Percentiles rank a stretch among this genome's conserved stretches.
These are phyloP conservation scores for Physocephala rufipes DNA, from an alignment of 2,888 invertebrate species.

Conservation along the genomic window DNA sequence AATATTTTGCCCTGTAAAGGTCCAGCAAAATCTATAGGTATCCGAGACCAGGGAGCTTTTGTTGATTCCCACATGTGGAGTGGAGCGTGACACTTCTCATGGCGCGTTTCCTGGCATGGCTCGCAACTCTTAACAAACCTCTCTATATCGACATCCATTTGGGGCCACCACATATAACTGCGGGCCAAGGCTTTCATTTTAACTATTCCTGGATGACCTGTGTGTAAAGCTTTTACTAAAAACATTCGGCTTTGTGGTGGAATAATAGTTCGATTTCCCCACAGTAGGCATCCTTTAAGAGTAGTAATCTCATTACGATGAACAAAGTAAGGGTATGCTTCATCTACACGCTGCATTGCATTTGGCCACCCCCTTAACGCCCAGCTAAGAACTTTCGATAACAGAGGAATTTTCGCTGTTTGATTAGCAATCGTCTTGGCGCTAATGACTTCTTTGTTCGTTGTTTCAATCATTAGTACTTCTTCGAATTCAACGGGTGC, in stretches of 20 bases:
- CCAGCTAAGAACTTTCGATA: constrained; percentile 39
- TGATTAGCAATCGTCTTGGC: constrained; percentile 27
- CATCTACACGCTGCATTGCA: constrained; percentile 18
- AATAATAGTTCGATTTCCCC: constrained; percentile 40
- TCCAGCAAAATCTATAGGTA: constrained; percentile 33
- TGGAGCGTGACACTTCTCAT: constrained; percentile 24
- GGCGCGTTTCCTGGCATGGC: constrained; percentile 22
- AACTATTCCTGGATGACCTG: constrained; percentile 23
- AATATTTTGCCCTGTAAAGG: constrained; percentile 35
- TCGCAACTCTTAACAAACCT: constrained; percentile 18
- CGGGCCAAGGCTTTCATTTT: constrained; percentile 33
- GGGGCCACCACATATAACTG: constrained; percentile 38
- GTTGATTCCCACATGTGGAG: constrained; percentile 21
- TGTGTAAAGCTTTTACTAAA: neutral
- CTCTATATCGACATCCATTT: constrained; percentile 34
- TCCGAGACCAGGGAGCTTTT: constrained; percentile 20
- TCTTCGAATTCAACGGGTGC: constrained; percentile 7
- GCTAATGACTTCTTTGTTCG: constrained; percentile 16
- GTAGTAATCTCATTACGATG: constrained; percentile 18
- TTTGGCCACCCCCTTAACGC: constrained; percentile 42
- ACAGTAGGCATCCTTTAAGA: constrained; percentile 40
- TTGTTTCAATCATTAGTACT: constrained; percentile 37
- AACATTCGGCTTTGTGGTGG: constrained; percentile 12
- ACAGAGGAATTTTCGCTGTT: constrained; percentile 28
- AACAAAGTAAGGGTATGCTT: constrained; percentile 26